A percentile compares a stretch with the other conserved stretches of the same genome.
These are phyloP conservation scores for Petrocephalus schoutedeni DNA, from an alignment of 2,797 vertebrate genomes.

Conservation along the genomic window DNA sequence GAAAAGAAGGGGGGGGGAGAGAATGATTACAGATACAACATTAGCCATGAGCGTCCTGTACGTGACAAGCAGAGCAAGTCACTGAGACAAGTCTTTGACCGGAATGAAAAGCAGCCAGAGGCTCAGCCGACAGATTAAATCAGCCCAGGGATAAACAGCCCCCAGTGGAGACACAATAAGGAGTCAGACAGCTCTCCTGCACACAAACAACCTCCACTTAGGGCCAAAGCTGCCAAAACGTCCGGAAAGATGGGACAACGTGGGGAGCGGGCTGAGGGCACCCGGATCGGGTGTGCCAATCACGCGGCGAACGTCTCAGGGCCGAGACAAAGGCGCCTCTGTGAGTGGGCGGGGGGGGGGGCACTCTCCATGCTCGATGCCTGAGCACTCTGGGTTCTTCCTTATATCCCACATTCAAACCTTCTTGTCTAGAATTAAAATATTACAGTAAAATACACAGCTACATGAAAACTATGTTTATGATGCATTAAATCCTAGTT, in stretches of 20 bases:
- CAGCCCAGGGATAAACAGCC: not conserved
- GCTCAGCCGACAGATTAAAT: slow-evolving; percentile 17
- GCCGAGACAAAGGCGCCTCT: not conserved
- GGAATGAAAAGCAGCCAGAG: not conserved
- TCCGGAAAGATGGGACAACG: not conserved
- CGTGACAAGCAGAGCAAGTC: not conserved
- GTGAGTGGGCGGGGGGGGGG: not conserved
- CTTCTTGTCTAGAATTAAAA: not conserved
- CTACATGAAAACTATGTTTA: not conserved
- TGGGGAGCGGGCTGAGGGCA: not conserved
- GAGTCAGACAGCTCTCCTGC: not conserved
- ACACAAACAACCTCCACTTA: slow-evolving; percentile 10
- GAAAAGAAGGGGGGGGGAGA: slow-evolving; percentile 39
- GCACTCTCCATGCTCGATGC: not conserved
- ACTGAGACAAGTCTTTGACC: not conserved
- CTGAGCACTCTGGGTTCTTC: not conserved
- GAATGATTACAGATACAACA: slow-evolving; percentile 22
- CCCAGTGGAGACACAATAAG: not conserved
- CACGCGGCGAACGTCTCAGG: not conserved
- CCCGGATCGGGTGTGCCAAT: not conserved
- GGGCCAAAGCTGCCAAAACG: not conserved
- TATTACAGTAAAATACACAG: not conserved
- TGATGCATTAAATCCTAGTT: not conserved
- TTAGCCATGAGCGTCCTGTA: not conserved
- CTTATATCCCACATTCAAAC: not conserved